Evolutionary conservation across 1,140 invertebrate genomes (phyloP), one percentile per base, ranked within the genome.

Genomic region (Polypedilum vanderplanki): DNA sequence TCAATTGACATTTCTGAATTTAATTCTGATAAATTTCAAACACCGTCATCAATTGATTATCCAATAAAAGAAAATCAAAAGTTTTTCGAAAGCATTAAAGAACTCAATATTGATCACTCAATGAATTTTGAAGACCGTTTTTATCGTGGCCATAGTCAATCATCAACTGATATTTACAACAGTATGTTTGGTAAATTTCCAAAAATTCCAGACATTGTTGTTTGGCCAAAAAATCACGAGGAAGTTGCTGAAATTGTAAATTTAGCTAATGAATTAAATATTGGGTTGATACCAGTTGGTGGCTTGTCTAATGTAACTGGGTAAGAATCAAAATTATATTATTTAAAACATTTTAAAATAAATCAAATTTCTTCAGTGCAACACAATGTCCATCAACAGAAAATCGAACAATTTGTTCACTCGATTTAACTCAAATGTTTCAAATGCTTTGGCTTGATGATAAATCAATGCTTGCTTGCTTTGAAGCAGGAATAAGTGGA

Each of bases 381-480:
- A 85, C 97, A 0, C 88, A 91, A 76, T 98, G 96, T 84, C 96
- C 96, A 0, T 79, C 83, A 20, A 80, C 90, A 17, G 97, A 98
- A 83, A 80, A 79, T 15, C 85, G 97, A 74, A 90, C 91, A 75
- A 98, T 99, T 76, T 87, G 97, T n/a, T 93, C 90, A 0, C 79
- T 99, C 74, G 98, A 99, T 81, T 98, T 95, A 41, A 94, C 93
- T 20, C 94, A 97, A 81, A 98, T 99, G 96, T 95, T 95, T 83
- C 87, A 90, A 77, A 92, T 99, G 80, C 82, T 99, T n/a, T 98
- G 95, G 94, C 83, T 99, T 15, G 95, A 99, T 83, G 86, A 90
- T 77, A 90, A 94, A 73, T 98, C 98, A 84, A 84, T 97, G 75
- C 88, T 92, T 0, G 90, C 88, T 3, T 90, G 91, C 80, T 90